Conservation (phyloP, 2,113 vertebrate species). For the Pavo muticus region DNA sequence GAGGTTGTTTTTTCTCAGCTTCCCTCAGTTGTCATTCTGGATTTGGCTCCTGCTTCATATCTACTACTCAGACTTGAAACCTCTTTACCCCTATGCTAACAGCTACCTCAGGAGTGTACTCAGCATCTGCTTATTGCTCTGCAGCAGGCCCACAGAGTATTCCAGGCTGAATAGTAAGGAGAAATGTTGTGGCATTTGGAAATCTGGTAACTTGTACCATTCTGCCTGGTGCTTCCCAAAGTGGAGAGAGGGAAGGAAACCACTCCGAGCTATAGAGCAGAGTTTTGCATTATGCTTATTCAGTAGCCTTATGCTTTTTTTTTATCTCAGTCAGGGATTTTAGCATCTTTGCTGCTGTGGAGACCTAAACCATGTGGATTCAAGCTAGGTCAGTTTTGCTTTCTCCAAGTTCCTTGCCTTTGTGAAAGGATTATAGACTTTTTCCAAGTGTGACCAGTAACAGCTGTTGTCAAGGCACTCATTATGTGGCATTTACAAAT, state of each 20-base stretch:
- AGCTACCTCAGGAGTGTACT: background rate
- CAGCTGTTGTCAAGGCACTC: background rate
- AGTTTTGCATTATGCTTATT: background rate
- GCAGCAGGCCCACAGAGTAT: background rate
- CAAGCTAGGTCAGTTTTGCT: background rate
- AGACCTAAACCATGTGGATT: background rate
- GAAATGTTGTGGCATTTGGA: background rate
- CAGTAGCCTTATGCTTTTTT: background rate
- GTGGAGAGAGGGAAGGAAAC: background rate
- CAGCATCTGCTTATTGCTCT: background rate
- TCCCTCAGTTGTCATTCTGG: background rate
- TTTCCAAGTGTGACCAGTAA: background rate
- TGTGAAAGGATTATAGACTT: background rate
- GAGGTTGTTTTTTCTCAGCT: background rate
- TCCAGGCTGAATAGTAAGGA: background rate
- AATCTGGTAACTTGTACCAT: background rate
- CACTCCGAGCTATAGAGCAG: background rate
- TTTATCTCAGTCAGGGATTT: background rate
- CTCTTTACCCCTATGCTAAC: background rate
- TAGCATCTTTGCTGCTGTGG: background rate
- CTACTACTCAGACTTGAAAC: background rate
- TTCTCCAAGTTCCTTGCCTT: background rate
- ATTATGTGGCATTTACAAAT: background rate
- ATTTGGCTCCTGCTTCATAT: background rate
- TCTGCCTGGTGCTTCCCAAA: background rate